Evolutionary conservation across 2,113 vertebrate genomes (phyloP), one percentile per base, ranked within the genome.

Genomic region (Cheirogaleus medius): DNA sequence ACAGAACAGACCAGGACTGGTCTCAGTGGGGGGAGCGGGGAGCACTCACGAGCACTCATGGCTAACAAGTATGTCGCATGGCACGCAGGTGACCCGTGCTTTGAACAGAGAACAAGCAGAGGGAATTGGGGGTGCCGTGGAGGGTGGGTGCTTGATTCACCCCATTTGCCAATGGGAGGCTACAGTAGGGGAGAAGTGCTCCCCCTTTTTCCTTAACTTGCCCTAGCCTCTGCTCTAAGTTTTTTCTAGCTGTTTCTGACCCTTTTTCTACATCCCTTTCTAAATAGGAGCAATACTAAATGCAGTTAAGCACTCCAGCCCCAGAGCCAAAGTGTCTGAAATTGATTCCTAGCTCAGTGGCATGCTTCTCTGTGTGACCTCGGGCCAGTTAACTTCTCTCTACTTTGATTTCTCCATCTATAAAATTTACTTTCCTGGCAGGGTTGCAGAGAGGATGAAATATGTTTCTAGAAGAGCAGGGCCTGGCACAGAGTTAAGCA

Each of bases 51-150:
- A 82, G 17, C n/a, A n/a, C n/a, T n/a, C 4, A 3, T 4, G 14
- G 73, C 42, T 56, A 37, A 18, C 44, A 74, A 34, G 12, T 32
- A 0, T 1, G 14, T 3, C 1, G 13, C 12, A 1, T 13, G 29
- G 47, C 14, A 12, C 29, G 14, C 42, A n/a, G 32, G n/a, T 32
- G 68, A 0, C 17, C 37, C 32, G 47, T 4, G 15, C 25, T 32
- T 0, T 20, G 44, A 54, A 20, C n/a, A 77, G 64, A 92, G n/a
- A n/a, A 42, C 18, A 77, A 37, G 12, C 6, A 25, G 34, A 12
- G 52, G 69, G 21, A 6, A 2, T 0, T 54, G 32, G 34, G 52
- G 34, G 39, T 3, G 0, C 1, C 34, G 0, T n/a, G 25, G 32
- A 49, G 13, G 8, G 5, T 17, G 20, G 20, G 3, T n/a, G 25